Base-by-base conservation (phyloP, 2,797 vertebrate genomes). In the Geotrypetes seraphini region DNA sequence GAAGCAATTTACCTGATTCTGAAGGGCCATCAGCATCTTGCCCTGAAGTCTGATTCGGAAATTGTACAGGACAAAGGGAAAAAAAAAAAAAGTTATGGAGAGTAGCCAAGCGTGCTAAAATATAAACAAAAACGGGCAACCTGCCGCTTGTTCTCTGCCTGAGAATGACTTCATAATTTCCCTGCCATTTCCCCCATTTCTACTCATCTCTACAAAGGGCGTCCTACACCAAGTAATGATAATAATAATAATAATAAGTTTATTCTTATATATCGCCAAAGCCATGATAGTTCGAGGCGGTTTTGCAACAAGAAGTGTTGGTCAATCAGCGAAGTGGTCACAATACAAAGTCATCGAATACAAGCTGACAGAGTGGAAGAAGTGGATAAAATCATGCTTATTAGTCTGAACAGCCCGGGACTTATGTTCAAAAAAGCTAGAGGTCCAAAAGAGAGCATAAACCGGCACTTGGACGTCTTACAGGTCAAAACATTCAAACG, bases 1-100 rank as follows among this genome's bases (percentile, higher is more conserved):
- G 50, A 16, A 57, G 42, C 39, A 70, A 73, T 77, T 74, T 75
- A 44, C 39, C 53, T 74, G 74, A 79, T 73, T 71, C 63, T 78
- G 79, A 60, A 59, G 55, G 44, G 49, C 49, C 47, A 71, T 77
- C 75, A 72, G 49, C 43, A 37, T 34, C 0, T 0, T 48, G 23
- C 18, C 28, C 13, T 22, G 53, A 28, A 49, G 42, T 62, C 48
- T 63, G 35, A 41, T 54, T 74, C 52, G 53, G 43, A 69, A 65
- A 72, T 75, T 71, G 63, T 49, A 47, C 42, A 30, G 45, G 55
- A 71, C 50, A 66, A 62, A n/a, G n/a, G n/a, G n/a, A n/a, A n/a
- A n/a, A n/a, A n/a, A 62, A 53, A 63, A 50, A 52, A 66, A 45
- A 74, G 60, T 48, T 54, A 61, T 51, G 38, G 42, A 50, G 57